Base-by-base conservation (phyloP, 2,888 invertebrate genomes). In the Hartigia nigra region DNA sequence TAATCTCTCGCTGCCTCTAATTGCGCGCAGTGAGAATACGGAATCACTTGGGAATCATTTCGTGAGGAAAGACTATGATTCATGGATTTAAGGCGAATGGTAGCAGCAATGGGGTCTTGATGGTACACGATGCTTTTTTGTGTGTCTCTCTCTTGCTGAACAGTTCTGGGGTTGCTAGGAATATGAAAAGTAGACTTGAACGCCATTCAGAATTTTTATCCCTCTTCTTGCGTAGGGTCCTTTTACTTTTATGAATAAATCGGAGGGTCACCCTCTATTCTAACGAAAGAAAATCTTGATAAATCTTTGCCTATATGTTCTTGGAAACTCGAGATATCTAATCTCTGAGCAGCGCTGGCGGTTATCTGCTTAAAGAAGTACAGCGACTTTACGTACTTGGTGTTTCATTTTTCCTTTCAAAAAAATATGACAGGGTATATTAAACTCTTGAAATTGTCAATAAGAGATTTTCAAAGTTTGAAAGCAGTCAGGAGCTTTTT, bases 1-100 rank as follows among this genome's bases (percentile, higher is more conserved):
- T 36, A 36, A 75, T 75, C 75, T 36, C 31, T 75, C 12, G 35
- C 75, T 23, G 36, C 23, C 75, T 35, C 23, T 75, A 75, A 75
- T 75, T 75, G 37, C 37, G 23, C 36, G 34, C 32, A 12, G 35
- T 12, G 75, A 75, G 75, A 23, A 75, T 75, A 12, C 23, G 12
- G 12, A 32, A 72, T 32, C 31, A 31, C 72, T 23, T 23, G 55
- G 55, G 55, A 55, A 55, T 55, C 55, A 55, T 55, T 55, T 55
- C 55, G 55, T 55, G 55, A 55, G 55, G 23, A 55, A 55, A 23
- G 55, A 55, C 23, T 55, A 23, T 55, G 55, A 55, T 55, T 55
- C 55, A 55, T 55, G 55, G 55, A 55, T 55, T 55, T 55, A 55
- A 55, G 55, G 55, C 9, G 55, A 23, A 55, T 55, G 55, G 55